Base-by-base conservation (phyloP, 2,113 vertebrate species). In the Salvelinus alpinus region DNA sequence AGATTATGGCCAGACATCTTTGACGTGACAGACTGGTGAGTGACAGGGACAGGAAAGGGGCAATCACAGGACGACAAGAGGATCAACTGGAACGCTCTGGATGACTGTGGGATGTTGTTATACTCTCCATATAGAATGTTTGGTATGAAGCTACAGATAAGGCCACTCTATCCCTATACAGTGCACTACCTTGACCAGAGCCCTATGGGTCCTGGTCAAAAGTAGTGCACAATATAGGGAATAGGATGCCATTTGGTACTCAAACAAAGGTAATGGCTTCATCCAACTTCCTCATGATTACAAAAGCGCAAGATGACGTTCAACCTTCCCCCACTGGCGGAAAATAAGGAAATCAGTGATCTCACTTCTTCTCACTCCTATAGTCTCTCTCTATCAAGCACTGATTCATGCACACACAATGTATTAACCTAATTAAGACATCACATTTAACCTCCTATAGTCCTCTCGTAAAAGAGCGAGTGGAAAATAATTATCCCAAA, bases 1-100 rank as follows among this genome's bases (percentile, higher is more conserved):
- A 72, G 38, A 44, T 44, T 44, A 67, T 34, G 65, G 16, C 14
- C 71, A 70, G 70, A n/a, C 9, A 27, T 59, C 57, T 64, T 27
- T 11, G 20, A n/a, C 47, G 57, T 47, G 59, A 64, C 59, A 64
- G 31, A 73, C 22, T 57, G 14, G 24, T 71, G 70, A 59, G 44
- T 24, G 22, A 27, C 29, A 73, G 71, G n/a, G 20, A 44, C 29
- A 64, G 59, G n/a, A 47, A 25, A 64, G 31, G 34, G 60, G 68
- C 34, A 48, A 64, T 64, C 59, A 62, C 57, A 25, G 6, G 8
- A 27, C 44, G 34, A 64, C 72, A 64, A 57, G n/a, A 62, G 29
- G 8, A 14, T 2, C 16, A 18, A 16, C 16, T 29, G 64, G 16
- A 31, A 13, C 11, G 8, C 51, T 62, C 59, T 62, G 31, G 14